These are phyloP conservation scores for Lucilia cuprina DNA, from an alignment of 1,140 invertebrate genomes.

Conservation along the genomic window DNA sequence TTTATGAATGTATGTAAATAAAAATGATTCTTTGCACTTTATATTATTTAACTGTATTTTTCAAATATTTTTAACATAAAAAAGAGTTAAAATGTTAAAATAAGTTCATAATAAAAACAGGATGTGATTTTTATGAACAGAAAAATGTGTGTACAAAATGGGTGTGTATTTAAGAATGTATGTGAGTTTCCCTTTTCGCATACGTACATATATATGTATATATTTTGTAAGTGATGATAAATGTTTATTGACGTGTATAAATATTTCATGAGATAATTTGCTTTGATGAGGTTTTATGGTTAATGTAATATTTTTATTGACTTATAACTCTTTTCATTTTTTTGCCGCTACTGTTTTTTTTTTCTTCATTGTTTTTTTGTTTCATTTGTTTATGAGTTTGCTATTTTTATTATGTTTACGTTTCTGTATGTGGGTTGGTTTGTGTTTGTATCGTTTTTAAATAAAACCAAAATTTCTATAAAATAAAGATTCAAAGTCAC, in stretches of 20 bases:
- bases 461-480: background rate
- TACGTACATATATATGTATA: background rate
- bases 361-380: background rate
- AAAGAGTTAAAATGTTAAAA: conserved; percentile 1
- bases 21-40: background rate
- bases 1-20: background rate
- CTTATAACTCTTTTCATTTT: conserved; percentile 22
- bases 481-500: conserved; percentile 3
- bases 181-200: no score
- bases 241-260: conserved; percentile 32
- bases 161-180: background rate
- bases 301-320: conserved; percentile 35
- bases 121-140: background rate
- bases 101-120: background rate
- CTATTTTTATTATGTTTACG: background rate
- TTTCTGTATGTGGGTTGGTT: no score
- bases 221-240: background rate
- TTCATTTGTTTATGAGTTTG: background rate
- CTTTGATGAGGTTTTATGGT: conserved; percentile 24
- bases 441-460: background rate
- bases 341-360: background rate
- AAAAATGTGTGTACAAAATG: background rate
- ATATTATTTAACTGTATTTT: background rate
- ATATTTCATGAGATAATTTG: conserved; percentile 33
- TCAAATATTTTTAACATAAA: background rate